Conservation (phyloP, 2,888 invertebrate genomes). For the Macrostomum cliftonense region DNA sequence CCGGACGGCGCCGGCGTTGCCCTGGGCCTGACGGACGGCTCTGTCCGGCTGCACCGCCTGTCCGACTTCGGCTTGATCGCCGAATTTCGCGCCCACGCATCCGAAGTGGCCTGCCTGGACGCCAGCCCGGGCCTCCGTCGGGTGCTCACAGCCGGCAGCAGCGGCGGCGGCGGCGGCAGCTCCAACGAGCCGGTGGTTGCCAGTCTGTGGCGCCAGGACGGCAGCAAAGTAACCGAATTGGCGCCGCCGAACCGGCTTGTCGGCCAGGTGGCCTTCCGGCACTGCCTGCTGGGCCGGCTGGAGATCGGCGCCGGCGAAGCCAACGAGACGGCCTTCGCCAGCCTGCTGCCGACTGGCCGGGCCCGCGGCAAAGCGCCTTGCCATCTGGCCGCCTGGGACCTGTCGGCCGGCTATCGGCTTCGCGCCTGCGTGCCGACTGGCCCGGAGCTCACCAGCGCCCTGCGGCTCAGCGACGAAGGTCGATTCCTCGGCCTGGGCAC, state of each 20-base stretch:
- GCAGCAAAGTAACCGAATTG: background rate
- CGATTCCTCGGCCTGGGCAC: slow-evolving; percentile 67
- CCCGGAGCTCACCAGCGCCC: background rate
- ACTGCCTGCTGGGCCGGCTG: too few species aligned
- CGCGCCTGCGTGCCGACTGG: too few species aligned
- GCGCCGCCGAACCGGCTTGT: background rate
- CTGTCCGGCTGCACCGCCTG: background rate
- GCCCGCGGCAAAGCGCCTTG: background rate
- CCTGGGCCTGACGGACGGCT: background rate
- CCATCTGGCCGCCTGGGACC: background rate
- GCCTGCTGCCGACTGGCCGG: background rate
- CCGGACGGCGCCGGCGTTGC: background rate
- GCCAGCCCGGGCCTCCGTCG: too few species aligned
- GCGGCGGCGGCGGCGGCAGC: background rate
- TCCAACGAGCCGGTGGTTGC: background rate
- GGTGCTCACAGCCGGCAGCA: background rate
- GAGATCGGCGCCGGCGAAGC: too few species aligned
- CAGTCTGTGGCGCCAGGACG: background rate
- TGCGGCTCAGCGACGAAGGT: slow-evolving; percentile 55
- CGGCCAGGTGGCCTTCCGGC: too few species aligned
- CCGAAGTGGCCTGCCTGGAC: background rate
- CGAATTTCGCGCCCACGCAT: background rate
- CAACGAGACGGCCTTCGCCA: background rate
- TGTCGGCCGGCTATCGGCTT: background rate
- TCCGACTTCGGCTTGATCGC: background rate